Base-by-base conservation (phyloP, 2,797 vertebrate genomes). In the Euthynnus affinis region DNA sequence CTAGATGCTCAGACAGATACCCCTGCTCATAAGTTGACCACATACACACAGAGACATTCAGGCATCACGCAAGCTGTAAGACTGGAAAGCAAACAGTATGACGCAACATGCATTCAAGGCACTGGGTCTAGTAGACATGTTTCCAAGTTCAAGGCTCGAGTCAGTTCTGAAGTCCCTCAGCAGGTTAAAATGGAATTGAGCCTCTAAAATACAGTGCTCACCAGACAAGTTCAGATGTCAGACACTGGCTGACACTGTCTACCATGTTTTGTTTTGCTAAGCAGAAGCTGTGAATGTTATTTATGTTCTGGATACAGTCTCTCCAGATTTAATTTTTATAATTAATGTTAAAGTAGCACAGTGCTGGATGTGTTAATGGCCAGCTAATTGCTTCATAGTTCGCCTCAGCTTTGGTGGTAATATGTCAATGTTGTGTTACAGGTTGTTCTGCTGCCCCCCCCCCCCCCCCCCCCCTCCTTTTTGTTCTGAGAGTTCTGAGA, bases 11-110 rank as follows among this genome's bases (percentile, higher is more conserved):
- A 42, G 8, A 60, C 42, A 63, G 23, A 65, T 22, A 53, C 14
- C 46, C 12, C 5, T 18, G 17, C 27, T 23, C 23, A n/a, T 57
- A 5, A 20, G 32, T 42, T 42, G 12, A 5, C 27, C 34, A 46
- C 14, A 58, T 29, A 59, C 8, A 69, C 20, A 63, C 57, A 58
- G 29, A 76, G 12, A 32, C 42, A 20, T 49, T 66, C 15, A 52
- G 20, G 63, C 18, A 56, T 64, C 51, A 29, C 2, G 74, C 56
- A 65, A 18, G 64, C 29, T 32, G 29, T 32, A 48, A 49, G 34
- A 59, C 46, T n/a, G 59, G 46, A 68, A 32, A 60, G 56, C 55
- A 74, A 74, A 71, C 71, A 59, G 20, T 6, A 17, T 80, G 73
- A 80, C 44, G 77, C 73, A 80, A 73, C 64, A 22, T 22, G 9